These are phyloP conservation scores for Spodoptera litura DNA, from an alignment of 1,140 invertebrate genomes.

Conservation along the genomic window DNA sequence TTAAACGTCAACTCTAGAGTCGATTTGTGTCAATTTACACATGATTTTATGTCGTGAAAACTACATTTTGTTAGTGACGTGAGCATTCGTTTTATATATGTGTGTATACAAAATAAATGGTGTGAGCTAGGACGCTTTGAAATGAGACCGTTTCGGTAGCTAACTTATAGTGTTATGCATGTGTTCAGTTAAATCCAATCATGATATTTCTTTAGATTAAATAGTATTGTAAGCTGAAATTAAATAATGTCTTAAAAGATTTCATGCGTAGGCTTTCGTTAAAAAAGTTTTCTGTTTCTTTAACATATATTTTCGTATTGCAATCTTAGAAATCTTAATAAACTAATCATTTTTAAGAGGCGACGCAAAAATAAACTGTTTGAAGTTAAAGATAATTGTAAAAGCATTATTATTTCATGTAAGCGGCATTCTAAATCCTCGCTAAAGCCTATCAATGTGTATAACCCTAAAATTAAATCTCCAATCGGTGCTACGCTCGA, in stretches of 20 bases:
- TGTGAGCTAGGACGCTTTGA: neutral
- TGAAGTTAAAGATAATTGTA: constrained; percentile 8
- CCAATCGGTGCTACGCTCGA: constrained; percentile 71
- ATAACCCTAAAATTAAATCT: constrained; percentile 70
- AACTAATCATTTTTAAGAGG: neutral
- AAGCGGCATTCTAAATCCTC: constrained; percentile 47
- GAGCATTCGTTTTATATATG: neutral
- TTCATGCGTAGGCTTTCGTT: too few species aligned
- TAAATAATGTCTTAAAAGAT: too few species aligned
- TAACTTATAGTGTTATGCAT: too few species aligned
- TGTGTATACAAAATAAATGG: neutral
- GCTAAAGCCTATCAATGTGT: constrained; percentile 62
- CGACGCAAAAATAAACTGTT: constrained; percentile 33
- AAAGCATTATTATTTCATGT: constrained; percentile 17
- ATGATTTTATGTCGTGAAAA: constrained; percentile 48
- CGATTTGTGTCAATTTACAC: constrained; percentile 51
- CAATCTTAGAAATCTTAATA: neutral
- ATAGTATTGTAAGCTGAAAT: too few species aligned
- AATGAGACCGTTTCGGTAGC: neutral
- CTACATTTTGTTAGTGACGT: constrained; percentile 15
- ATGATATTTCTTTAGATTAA: too few species aligned
- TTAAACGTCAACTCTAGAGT: constrained; percentile 11
- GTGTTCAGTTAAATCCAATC: too few species aligned
- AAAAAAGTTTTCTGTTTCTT: too few species aligned
- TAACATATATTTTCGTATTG: neutral